Conservation (phyloP, 2,888 invertebrate genomes). For the Nemurella pictetii region DNA sequence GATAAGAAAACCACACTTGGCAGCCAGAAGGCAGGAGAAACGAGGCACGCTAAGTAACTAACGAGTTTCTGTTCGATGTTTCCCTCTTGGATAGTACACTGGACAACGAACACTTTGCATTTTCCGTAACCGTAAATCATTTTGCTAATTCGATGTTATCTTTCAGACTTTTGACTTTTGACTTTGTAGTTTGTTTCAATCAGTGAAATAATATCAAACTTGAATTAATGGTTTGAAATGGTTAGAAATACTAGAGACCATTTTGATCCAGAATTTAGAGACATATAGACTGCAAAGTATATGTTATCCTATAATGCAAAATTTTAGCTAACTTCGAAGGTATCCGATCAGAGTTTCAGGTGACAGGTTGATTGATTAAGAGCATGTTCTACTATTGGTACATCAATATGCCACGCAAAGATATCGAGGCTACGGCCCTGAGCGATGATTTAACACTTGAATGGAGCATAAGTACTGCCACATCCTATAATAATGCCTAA, state of each 20-base stretch:
- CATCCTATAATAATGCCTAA: constrained; percentile 5
- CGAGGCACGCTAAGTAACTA: not conserved
- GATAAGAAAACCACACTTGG: not conserved
- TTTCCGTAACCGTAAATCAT: not conserved
- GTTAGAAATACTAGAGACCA: too few relatives aligned
- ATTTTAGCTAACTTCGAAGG: not conserved
- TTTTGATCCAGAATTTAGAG: not conserved
- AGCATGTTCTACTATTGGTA: not conserved
- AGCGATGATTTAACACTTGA: constrained; percentile 25
- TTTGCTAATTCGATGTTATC: not conserved
- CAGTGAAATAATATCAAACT: not conserved
- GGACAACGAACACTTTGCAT: not conserved
- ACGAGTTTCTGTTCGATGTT: not conserved
- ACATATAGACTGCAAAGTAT: not conserved
- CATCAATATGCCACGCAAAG: not conserved
- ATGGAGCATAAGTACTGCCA: constrained; percentile 8
- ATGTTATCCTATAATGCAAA: not conserved
- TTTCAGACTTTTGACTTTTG: not conserved
- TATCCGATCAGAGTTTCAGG: not conserved
- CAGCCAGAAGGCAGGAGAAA: not conserved
- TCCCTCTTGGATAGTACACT: not conserved
- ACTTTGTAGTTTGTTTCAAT: not conserved
- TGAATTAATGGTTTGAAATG: not conserved
- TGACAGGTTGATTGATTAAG: not conserved
- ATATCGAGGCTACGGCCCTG: constrained; percentile 22